phyloP scores from a whole-genome alignment of 1,140 invertebrate genomes.

The Bombyx mandarina region DNA sequence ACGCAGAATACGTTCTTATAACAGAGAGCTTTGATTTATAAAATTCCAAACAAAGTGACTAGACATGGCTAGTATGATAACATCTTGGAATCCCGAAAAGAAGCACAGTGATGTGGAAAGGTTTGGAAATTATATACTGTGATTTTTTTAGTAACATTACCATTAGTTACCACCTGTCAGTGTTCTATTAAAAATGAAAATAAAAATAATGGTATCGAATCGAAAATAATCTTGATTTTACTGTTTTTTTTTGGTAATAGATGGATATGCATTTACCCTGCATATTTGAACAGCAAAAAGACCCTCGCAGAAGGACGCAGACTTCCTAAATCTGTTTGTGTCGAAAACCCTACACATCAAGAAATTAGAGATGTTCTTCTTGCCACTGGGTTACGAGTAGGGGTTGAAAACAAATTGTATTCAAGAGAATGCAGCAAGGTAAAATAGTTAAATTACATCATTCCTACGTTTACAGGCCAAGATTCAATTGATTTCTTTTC shows the following conservation, averaged over 20 bases:
- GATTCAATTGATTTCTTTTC: too few species aligned
- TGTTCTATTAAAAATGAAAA: neutral
- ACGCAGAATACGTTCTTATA: too few species aligned
- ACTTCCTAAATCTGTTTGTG: constrained; percentile 86
- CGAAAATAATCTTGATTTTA: neutral
- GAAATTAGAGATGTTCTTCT: constrained; percentile 95
- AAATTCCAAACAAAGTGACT: too few species aligned
- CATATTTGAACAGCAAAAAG: constrained; percentile 96
- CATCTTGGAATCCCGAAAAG: constrained; percentile 75
- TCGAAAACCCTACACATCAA: constrained; percentile 94
- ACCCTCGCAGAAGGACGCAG: constrained; percentile 89
- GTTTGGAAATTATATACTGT: constrained; percentile 30
- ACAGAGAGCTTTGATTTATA: too few species aligned
- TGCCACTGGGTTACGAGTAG: constrained; percentile 85
- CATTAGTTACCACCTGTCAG: neutral
- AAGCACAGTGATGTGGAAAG: constrained; percentile 78
- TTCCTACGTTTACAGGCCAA: too few species aligned
- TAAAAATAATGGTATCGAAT: neutral
- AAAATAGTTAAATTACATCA: too few species aligned
- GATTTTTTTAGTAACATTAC: neutral
- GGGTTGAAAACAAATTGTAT: constrained; percentile 96
- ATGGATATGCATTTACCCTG: constrained; percentile 97
- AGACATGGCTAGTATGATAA: constrained; percentile 57
- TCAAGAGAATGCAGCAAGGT: constrained; percentile 90
- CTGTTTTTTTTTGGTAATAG: constrained; percentile 59